Evolutionary conservation across 92 coral and sea anemone species (phyloP).

Genomic region (Porites rus): DNA sequence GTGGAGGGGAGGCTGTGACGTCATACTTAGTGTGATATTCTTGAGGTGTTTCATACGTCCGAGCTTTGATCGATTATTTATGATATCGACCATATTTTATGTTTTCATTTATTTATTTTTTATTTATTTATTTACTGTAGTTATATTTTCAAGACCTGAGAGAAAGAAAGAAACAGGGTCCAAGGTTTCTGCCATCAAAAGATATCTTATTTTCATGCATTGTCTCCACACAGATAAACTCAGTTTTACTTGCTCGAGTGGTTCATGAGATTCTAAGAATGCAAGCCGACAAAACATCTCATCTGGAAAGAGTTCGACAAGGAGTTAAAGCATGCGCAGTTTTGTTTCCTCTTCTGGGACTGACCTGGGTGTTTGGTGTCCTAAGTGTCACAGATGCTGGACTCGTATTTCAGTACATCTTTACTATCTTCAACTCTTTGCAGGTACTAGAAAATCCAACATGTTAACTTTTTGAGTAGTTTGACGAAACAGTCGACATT

Average conservation of each 20-base stretch:
- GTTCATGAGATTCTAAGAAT: slow-evolving; percentile 79
- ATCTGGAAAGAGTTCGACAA: not conserved
- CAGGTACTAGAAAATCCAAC: slow-evolving; percentile 44
- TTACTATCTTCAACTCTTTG: slow-evolving; percentile 75
- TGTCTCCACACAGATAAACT: slow-evolving; percentile 57
- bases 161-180: too few relatives aligned
- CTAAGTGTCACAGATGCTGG: slow-evolving; percentile 70
- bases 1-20: too few relatives aligned
- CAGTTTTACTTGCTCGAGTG: slow-evolving; percentile 69
- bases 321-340: slow-evolving; percentile 63
- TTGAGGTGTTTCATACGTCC: too few relatives aligned
- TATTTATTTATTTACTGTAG: too few relatives aligned
- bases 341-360: slow-evolving; percentile 80
- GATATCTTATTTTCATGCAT: not conserved
- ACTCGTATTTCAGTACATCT: slow-evolving; percentile 75
- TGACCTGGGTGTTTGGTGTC: slow-evolving; percentile 79
- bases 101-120: too few relatives aligned
- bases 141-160: too few relatives aligned
- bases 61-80: too few relatives aligned
- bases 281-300: slow-evolving; percentile 38
- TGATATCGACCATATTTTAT: too few relatives aligned
- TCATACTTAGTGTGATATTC: too few relatives aligned
- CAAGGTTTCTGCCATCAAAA: not conserved
- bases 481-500: too few relatives aligned
- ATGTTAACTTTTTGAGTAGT: too few relatives aligned